These are phyloP conservation scores for Aleiodes alternator DNA, from an alignment of 2,888 invertebrate species.

Conservation along the genomic window DNA sequence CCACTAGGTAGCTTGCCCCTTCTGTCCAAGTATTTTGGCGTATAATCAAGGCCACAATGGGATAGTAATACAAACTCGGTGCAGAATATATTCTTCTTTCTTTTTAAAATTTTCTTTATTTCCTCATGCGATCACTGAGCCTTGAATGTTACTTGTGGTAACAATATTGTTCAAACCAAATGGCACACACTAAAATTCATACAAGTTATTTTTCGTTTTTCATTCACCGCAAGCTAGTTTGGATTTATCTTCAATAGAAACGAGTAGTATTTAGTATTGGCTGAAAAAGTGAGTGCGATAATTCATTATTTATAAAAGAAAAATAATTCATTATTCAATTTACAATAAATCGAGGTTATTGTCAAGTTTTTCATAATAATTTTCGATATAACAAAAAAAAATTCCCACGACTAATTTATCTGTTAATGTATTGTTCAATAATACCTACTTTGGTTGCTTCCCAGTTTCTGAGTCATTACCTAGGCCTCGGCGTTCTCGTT, in stretches of 20 bases:
- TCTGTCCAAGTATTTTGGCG: conserved; percentile 69
- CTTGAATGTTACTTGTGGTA: conserved; percentile 41
- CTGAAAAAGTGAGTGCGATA: no score
- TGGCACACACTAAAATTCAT: no score
- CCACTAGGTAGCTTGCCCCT: conserved; percentile 68
- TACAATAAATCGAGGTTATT: no score
- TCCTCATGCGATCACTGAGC: conserved; percentile 2
- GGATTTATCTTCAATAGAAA: no score
- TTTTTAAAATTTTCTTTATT: not conserved
- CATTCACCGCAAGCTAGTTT: no score
- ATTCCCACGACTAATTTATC: not conserved
- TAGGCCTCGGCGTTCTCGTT: conserved; percentile 31
- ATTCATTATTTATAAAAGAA: no score
- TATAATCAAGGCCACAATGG: conserved; percentile 71
- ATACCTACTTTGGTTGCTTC: conserved; percentile 48
- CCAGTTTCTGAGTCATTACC: conserved; percentile 41
- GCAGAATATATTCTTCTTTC: not conserved
- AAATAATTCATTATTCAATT: no score
- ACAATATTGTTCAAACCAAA: no score
- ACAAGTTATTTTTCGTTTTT: no score
- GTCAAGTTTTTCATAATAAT: not conserved
- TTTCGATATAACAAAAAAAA: conserved; percentile 1
- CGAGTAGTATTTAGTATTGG: no score
- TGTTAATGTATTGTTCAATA: conserved; percentile 16
- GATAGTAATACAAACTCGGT: conserved; percentile 55